Evolutionary conservation across 2,797 vertebrate species (phyloP).

Genomic region (Hydrocynus forskahlii): DNA sequence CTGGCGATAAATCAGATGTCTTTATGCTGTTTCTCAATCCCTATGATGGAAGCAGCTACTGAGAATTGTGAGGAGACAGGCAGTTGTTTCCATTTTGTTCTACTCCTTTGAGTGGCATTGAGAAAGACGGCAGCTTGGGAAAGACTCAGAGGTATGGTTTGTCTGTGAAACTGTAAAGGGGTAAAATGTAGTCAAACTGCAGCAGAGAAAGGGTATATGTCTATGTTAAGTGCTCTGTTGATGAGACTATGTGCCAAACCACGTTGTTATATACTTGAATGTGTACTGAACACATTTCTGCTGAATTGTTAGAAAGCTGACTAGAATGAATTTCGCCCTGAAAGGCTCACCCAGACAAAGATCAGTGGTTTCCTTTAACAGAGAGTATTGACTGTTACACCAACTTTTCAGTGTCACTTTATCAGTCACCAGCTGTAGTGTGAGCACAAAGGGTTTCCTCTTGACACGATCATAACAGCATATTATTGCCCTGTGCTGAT

Average conservation of each 20-base stretch:
- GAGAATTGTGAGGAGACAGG: slow-evolving; percentile 50
- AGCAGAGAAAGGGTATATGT: background rate
- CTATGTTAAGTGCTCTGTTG: background rate
- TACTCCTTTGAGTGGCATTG: slow-evolving; percentile 12
- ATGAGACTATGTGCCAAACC: background rate
- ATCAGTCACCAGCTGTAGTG: slow-evolving; percentile 53
- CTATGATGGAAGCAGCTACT: slow-evolving; percentile 51
- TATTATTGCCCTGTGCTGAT: slow-evolving; percentile 57
- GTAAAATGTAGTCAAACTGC: background rate
- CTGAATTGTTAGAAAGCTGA: background rate
- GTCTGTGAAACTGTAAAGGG: background rate
- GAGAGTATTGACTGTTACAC: slow-evolving; percentile 14
- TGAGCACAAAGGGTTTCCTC: slow-evolving; percentile 22
- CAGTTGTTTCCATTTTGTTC: slow-evolving; percentile 58
- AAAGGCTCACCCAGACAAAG: slow-evolving; percentile 41
- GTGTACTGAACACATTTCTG: background rate
- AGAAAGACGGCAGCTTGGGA: slow-evolving; percentile 16
- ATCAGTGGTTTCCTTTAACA: slow-evolving; percentile 44
- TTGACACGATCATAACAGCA: slow-evolving; percentile 22
- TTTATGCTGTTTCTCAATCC: slow-evolving; percentile 16
- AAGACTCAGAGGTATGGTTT: background rate
- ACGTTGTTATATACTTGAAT: background rate
- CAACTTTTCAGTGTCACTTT: slow-evolving; percentile 54
- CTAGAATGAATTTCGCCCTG: slow-evolving; percentile 50
- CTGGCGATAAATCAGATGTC: background rate